Base-by-base conservation (phyloP, 2,888 invertebrate species). In the Blastobasis adustella region DNA sequence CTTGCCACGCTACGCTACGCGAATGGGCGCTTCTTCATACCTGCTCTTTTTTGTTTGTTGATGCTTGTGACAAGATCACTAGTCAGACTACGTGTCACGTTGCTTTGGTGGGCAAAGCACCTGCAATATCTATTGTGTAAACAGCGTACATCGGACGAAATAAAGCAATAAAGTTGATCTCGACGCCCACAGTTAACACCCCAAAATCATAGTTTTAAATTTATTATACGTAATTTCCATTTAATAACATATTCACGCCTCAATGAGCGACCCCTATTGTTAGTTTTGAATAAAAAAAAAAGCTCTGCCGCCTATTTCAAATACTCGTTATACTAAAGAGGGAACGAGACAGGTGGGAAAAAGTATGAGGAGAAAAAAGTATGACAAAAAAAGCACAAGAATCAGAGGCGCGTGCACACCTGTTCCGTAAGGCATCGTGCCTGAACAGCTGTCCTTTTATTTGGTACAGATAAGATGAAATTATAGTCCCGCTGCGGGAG, bases 341-440 rank as follows among this genome's bases (percentile, higher is more conserved):
- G 47, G 57, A 72, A 61, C 44, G 63, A 64, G 71, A 68, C 47
- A 58, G 60, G 44, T 57, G 59, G 50, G 46, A 10, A 10, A 54
- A 41, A 53, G 5, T 10, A 41, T 46, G 42, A 36, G 23, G 23
- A 23, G 23, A 23, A 23, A 23, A 23, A 23, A 23, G 23, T 53
- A 55, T 58, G 61, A 63, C 61, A 62, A 62, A 63, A 56, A 57
- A 54, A 57, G 43, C 49, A 53, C 59, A 62, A 65, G 65, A 65
- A 62, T 55, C 52, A 50, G 58, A 60, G 73, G 67, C 79, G 69
- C 74, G 79, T 72, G 76, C 70, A 69, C 82, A 82, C 81, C 82
- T 82, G 82, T 76, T 73, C 58, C 58, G 58, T 59, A 59, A 58
- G 58, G 56, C 60, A 62, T 51, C 52, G 58, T 40, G 44, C 49